Percentiles rank a stretch among this genome's conserved stretches.
phyloP scores from a whole-genome alignment of 2,113 vertebrate species.

The Psittacula cyanocephala region DNA sequence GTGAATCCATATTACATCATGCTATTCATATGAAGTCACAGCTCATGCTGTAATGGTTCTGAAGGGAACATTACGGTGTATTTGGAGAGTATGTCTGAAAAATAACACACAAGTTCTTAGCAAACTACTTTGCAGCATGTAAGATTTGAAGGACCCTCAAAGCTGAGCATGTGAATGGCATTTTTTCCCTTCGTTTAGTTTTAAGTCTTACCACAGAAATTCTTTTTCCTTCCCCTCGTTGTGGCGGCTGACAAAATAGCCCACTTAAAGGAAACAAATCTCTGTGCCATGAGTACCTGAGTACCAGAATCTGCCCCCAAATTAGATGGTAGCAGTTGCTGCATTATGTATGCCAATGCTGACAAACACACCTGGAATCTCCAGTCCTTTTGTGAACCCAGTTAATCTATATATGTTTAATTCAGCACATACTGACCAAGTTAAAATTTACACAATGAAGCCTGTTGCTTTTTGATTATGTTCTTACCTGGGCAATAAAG shows the following conservation, averaged over 20 bases:
- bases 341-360: neutral
- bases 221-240: neutral
- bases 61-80: constrained; percentile 29
- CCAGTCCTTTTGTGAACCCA: neutral
- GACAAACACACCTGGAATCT: neutral
- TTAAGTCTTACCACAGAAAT: neutral
- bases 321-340: neutral
- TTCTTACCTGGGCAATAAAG: neutral
- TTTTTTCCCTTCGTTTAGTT: neutral
- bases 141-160: constrained; percentile 41
- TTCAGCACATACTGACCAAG: neutral
- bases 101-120: constrained; percentile 52
- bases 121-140: constrained; percentile 7
- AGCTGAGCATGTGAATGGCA: neutral
- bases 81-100: constrained; percentile 52
- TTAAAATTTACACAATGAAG: neutral
- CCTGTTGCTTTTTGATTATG: neutral
- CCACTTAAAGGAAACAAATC: neutral
- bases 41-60: constrained; percentile 47
- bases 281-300: neutral
- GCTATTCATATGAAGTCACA: constrained; percentile 48
- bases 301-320: neutral
- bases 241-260: neutral
- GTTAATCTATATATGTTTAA: neutral
- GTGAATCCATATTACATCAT: neutral